Evolutionary conservation across 2,797 vertebrate genomes (phyloP).

Genomic region (Rachycentron canadum): DNA sequence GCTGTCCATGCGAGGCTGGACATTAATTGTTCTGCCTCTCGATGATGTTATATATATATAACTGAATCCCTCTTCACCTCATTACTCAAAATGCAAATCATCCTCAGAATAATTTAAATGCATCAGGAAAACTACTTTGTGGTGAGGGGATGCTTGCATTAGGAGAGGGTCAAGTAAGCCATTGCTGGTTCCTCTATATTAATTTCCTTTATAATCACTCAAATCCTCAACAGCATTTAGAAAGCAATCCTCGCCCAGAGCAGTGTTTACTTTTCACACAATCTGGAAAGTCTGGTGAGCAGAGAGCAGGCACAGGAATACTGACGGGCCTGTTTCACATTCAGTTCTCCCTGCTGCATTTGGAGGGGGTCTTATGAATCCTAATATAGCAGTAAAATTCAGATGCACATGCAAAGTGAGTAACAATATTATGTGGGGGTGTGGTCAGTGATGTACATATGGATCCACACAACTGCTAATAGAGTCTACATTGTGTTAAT

Average conservation of each 20-base stretch:
- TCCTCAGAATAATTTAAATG: conserved; percentile 53
- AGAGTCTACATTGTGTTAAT: background rate
- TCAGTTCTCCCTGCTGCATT: conserved; percentile 34
- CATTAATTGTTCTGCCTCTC: conserved; percentile 47
- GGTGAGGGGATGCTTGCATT: conserved; percentile 47
- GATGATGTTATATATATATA: conserved; percentile 6
- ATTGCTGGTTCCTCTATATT: conserved; percentile 53
- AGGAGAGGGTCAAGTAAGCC: conserved; percentile 59
- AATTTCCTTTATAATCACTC: conserved; percentile 68
- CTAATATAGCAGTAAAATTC: conserved; percentile 28
- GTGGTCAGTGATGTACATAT: conserved; percentile 10
- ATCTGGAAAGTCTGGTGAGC: conserved; percentile 52
- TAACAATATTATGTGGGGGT: background rate
- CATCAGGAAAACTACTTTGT: conserved; percentile 38
- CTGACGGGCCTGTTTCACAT: conserved; percentile 47
- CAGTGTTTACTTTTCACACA: conserved; percentile 68
- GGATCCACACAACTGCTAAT: conserved; percentile 6
- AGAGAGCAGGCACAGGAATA: conserved; percentile 43
- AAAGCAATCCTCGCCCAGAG: conserved; percentile 58
- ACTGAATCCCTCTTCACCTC: conserved; percentile 38
- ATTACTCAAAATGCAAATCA: conserved; percentile 66
- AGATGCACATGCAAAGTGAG: conserved; percentile 2
- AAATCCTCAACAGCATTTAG: conserved; percentile 73
- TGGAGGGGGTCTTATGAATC: conserved; percentile 46
- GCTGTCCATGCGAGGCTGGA: conserved; percentile 1